phyloP scores from a whole-genome alignment of 2,797 vertebrate species.

The Champsocephalus esox region DNA sequence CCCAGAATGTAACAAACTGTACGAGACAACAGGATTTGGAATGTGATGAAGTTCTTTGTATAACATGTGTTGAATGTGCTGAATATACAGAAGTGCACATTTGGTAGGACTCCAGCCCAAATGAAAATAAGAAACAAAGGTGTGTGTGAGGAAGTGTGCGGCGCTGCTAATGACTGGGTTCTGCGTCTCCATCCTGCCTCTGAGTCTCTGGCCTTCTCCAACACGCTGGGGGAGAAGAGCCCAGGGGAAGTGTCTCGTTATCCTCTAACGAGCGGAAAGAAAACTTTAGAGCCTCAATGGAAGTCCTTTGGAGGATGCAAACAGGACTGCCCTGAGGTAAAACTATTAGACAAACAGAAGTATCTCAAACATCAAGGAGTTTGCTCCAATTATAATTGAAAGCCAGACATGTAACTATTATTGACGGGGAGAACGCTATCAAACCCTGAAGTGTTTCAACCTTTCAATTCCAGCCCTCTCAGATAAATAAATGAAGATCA shows the following conservation, averaged over 20 bases:
- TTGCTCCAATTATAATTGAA: constrained; percentile 36
- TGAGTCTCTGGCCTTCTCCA: constrained; percentile 52
- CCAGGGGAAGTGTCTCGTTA: constrained; percentile 59
- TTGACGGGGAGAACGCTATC: neutral
- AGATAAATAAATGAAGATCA: neutral
- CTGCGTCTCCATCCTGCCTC: constrained; percentile 32
- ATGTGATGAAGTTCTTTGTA: constrained; percentile 67
- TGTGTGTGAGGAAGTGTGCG: constrained; percentile 8
- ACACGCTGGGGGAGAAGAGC: constrained; percentile 53
- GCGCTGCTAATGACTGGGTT: constrained; percentile 38
- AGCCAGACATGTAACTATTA: constrained; percentile 13
- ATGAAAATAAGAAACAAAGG: constrained; percentile 9
- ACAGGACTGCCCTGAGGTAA: constrained; percentile 57
- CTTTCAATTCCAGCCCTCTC: neutral
- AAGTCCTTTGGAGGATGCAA: constrained; percentile 59
- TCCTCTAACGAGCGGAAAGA: constrained; percentile 50
- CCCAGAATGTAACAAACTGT: constrained; percentile 7
- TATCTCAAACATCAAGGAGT: constrained; percentile 28
- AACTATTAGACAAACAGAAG: constrained; percentile 28
- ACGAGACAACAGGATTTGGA: constrained; percentile 41
- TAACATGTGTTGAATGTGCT: constrained; percentile 59
- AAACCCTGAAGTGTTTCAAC: constrained; percentile 23
- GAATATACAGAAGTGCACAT: constrained; percentile 41
- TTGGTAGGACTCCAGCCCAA: constrained; percentile 9
- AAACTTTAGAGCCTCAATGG: constrained; percentile 24